phyloP scores from a whole-genome alignment of 2,888 invertebrate genomes.

The Drosophila tanythrix region DNA sequence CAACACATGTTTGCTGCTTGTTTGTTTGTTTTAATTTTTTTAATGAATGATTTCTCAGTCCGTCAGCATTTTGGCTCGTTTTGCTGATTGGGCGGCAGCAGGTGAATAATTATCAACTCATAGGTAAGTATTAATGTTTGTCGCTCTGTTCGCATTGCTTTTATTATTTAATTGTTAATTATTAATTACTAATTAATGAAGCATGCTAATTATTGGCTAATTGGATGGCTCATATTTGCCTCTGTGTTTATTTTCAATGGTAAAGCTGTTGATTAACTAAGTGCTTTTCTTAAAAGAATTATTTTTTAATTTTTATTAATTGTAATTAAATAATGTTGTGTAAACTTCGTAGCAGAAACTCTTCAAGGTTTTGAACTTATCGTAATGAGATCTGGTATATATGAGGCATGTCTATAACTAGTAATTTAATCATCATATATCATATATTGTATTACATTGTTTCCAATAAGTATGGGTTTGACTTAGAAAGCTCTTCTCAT shows the following conservation, averaged over 20 bases:
- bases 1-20: slow-evolving; percentile 75
- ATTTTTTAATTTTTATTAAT: background rate
- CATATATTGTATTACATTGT: background rate
- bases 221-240: slow-evolving; percentile 22
- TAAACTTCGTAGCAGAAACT: background rate
- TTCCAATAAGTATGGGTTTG: background rate
- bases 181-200: slow-evolving; percentile 40
- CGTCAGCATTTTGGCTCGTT: slow-evolving; percentile 57
- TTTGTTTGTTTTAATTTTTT: slow-evolving; percentile 76
- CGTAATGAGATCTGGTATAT: background rate
- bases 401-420: background rate
- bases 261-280: slow-evolving; percentile 23
- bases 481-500: background rate
- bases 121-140: slow-evolving; percentile 13
- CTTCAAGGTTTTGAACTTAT: background rate
- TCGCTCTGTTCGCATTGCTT: slow-evolving; percentile 16
- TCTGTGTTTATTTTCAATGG: slow-evolving; percentile 26
- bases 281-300: slow-evolving; percentile 14
- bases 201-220: slow-evolving; percentile 47
- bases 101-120: slow-evolving; percentile 80
- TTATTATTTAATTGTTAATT: slow-evolving; percentile 60
- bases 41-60: slow-evolving; percentile 75
- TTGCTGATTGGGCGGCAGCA: slow-evolving; percentile 54
- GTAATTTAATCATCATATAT: background rate
- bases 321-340: background rate